Conservation (phyloP, 1,140 invertebrate species). For the Drosophila pachea region DNA sequence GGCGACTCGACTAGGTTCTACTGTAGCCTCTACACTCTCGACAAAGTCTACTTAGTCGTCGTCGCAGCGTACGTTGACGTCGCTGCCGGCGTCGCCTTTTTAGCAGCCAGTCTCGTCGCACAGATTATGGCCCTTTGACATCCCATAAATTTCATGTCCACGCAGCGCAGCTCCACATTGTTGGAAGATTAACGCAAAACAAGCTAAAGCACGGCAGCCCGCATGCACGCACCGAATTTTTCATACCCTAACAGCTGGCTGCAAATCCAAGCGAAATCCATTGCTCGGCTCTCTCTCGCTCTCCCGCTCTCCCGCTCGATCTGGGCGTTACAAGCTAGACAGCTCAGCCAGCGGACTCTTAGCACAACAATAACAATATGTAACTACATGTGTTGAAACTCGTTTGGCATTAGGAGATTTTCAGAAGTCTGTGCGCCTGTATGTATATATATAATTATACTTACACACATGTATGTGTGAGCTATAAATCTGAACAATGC, state of each 20-base stretch:
- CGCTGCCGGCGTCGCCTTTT: neutral
- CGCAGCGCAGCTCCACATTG: constrained; percentile 54
- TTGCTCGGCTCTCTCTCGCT: neutral
- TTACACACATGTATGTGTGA: neutral
- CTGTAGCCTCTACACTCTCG: neutral
- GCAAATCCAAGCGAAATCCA: neutral
- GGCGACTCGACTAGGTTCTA: constrained; percentile 30
- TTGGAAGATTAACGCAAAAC: constrained; percentile 61
- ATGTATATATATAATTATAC: constrained; percentile 5
- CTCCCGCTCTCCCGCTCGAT: neutral
- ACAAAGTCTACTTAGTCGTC: constrained; percentile 24
- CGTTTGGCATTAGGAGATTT: constrained; percentile 43
- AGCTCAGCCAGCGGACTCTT: neutral
- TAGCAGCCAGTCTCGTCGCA: constrained; percentile 24
- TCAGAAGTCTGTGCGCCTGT: neutral
- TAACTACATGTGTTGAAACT: constrained; percentile 43
- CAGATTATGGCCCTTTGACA: constrained; percentile 76
- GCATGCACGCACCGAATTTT: constrained; percentile 7
- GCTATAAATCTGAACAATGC: constrained; percentile 22
- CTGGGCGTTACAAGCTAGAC: neutral
- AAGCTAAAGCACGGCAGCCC: constrained; percentile 25
- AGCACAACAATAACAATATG: constrained; percentile 26
- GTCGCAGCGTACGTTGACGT: neutral
- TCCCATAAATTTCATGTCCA: constrained; percentile 75
- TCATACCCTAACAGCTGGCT: constrained; percentile 6